Base-by-base conservation (phyloP, 2,113 vertebrate genomes). In the Urocynchramus pylzowi region DNA sequence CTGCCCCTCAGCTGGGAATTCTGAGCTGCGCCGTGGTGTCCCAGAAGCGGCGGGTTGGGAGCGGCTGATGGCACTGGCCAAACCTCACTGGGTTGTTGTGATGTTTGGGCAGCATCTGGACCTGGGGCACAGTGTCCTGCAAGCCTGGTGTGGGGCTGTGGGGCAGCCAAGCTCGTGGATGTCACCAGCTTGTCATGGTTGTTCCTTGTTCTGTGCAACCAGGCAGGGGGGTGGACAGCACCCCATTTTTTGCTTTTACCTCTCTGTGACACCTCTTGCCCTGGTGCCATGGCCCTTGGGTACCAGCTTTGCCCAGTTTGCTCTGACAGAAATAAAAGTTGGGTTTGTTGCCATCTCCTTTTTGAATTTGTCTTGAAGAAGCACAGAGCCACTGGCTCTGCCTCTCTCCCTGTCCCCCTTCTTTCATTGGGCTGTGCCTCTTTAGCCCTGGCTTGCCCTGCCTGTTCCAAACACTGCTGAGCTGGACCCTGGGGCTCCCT, bases 131-230 rank as follows among this genome's bases (percentile, higher is more conserved):
- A 1, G 6, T 23, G 39, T 91, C 54, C 68, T 13, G 5, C 18
- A 16, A 42, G 16, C 20, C 53, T 93, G 61, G 30, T 0, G 0
- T 56, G 33, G 41, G 31, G 31, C 45, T 88, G 33, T 0, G 0
- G 30, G 13, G 9, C 1, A 0, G 22, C 53, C 0, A 3, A 84
- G 26, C 59, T 76, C 3, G 1, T 20, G 27, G 33, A 45, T 41
- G 49, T 35, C 6, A 8, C 33, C 9, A 2, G 4, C 41, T 64
- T 86, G 53, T 73, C 35, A 3, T 33, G 16, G 18, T 71, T 73
- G 3, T 80, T 74, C 37, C 37, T 68, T 53, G 63, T 53, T 65
- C 44, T 4, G 1, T 56, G 49, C 49, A 31, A 37, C 44, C 4
- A 3, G 20, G 13, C 42, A 20, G 50, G 6, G 10, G 13, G 8